These are phyloP conservation scores for Lycia hirtaria DNA, from an alignment of 2,888 invertebrate genomes.

Conservation along the genomic window DNA sequence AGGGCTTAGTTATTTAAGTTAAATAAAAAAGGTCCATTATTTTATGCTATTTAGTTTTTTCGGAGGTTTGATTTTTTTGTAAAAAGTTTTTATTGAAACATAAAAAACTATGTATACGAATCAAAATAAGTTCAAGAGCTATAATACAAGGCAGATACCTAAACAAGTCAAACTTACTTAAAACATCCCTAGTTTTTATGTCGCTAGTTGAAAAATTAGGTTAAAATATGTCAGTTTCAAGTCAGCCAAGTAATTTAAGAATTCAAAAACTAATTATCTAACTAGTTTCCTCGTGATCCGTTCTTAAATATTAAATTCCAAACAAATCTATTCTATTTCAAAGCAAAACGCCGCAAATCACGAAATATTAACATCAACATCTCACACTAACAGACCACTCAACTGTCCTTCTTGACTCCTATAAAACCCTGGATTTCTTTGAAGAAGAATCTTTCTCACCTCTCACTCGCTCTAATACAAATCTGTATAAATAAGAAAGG, in stretches of 20 bases:
- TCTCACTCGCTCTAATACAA: slow-evolving; percentile 44
- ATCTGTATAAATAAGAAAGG: slow-evolving; percentile 27
- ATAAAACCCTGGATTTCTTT: slow-evolving; percentile 63
- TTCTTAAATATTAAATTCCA: slow-evolving; percentile 3
- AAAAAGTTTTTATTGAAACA: no score
- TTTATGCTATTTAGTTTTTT: no score
- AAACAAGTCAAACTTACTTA: no score
- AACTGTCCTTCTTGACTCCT: slow-evolving; percentile 53
- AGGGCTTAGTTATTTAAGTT: no score
- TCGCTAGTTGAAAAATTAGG: no score
- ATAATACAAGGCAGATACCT: no score
- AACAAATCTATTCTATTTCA: slow-evolving; percentile 1
- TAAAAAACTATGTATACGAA: no score
- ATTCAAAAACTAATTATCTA: slow-evolving; percentile 22
- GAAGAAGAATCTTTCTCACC: slow-evolving; percentile 48
- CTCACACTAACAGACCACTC: slow-evolving; percentile 64
- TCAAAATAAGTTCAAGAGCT: no score
- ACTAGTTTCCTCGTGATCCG: slow-evolving; percentile 7
- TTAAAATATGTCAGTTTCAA: background rate
- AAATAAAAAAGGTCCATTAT: no score
- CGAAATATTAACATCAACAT: slow-evolving; percentile 54
- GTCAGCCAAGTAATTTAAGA: background rate
- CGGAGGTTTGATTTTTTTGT: no score
- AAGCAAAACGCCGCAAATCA: slow-evolving; percentile 41
- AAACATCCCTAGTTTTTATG: no score